Conservation (phyloP, 2,797 vertebrate species). For the Aplochiton taeniatus region DNA sequence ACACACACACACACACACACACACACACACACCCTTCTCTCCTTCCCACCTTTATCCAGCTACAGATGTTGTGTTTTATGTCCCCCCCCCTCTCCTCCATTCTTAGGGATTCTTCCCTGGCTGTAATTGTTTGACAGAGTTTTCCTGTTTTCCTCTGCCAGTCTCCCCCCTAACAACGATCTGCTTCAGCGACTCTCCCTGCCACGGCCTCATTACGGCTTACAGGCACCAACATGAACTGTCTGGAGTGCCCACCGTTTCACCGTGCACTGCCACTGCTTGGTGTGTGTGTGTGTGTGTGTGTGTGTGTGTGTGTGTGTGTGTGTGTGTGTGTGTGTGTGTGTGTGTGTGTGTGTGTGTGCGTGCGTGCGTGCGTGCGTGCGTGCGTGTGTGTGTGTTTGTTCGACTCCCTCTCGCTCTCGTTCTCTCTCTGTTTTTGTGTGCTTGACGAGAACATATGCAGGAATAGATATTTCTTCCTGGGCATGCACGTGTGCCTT, state of each 20-base stretch:
- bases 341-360: neutral
- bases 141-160: constrained; percentile 80
- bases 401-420: neutral
- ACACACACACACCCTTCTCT: constrained; percentile 57
- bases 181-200: constrained; percentile 74
- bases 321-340: neutral
- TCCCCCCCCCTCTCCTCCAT: constrained; percentile 45
- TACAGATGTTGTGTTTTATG: constrained; percentile 54
- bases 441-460: too few species aligned
- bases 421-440: neutral
- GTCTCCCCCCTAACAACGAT: constrained; percentile 81
- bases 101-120: constrained; percentile 82
- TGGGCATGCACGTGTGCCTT: too few species aligned
- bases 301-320: neutral
- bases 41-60: constrained; percentile 43
- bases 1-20: too few species aligned
- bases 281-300: constrained; percentile 11
- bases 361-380: neutral
- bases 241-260: constrained; percentile 48
- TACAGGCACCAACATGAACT: constrained; percentile 71
- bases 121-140: constrained; percentile 82
- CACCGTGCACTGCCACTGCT: constrained; percentile 47
- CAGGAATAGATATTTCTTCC: neutral
- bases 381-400: neutral
- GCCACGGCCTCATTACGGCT: constrained; percentile 80